phyloP scores from a whole-genome alignment of 2,797 vertebrate species.

The Nothura maculosa region DNA sequence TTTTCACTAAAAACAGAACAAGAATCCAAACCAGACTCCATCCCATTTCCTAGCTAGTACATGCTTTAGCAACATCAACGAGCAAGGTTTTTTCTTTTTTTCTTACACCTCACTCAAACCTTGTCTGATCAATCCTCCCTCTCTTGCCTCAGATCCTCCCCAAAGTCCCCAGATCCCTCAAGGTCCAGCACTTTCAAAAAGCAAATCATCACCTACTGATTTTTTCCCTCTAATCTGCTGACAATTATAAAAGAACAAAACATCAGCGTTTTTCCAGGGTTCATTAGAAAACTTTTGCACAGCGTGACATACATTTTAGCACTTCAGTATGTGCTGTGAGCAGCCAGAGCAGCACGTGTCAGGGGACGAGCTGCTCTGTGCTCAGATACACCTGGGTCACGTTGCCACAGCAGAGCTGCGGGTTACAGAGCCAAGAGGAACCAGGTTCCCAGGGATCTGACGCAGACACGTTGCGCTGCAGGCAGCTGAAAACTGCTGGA shows the following conservation, averaged over 20 bases:
- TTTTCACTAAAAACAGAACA: neutral
- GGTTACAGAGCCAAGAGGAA: neutral
- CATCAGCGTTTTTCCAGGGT: conserved; percentile 22
- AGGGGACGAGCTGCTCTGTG: neutral
- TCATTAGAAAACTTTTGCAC: conserved; percentile 1
- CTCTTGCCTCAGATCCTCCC: neutral
- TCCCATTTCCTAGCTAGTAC: neutral
- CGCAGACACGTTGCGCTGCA: neutral
- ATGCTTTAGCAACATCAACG: neutral
- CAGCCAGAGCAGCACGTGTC: conserved; percentile 8
- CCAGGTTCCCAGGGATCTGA: neutral
- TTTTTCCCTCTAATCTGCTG: neutral
- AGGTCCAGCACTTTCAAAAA: neutral
- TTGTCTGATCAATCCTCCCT: neutral
- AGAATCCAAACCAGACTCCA: neutral
- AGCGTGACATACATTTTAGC: neutral
- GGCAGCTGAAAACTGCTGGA: neutral
- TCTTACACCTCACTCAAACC: neutral
- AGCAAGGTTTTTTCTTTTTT: neutral
- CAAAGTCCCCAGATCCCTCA: neutral
- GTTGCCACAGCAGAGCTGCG: neutral
- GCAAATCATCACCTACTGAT: neutral
- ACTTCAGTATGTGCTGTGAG: neutral
- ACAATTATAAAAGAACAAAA: neutral
- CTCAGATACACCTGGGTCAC: neutral